These are phyloP conservation scores for Halcyon leucocephala DNA, from an alignment of 2,797 vertebrate genomes.

Conservation along the genomic window DNA sequence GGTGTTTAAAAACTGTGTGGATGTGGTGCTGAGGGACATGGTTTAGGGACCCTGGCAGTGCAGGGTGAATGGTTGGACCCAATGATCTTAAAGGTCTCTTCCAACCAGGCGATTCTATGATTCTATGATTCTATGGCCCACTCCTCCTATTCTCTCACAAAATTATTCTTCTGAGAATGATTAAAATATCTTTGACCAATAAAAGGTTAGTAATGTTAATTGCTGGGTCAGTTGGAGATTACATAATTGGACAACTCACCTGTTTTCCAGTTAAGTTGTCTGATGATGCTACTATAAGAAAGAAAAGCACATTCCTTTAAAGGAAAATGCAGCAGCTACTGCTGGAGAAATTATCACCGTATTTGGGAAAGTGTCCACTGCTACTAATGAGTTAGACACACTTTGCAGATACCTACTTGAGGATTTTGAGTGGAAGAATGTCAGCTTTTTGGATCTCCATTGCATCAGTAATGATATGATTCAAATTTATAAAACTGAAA, in stretches of 20 bases:
- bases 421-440: neutral
- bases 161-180: neutral
- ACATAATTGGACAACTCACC: neutral
- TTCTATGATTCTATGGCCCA: no score
- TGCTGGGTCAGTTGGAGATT: neutral
- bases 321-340: neutral
- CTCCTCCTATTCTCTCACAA: neutral
- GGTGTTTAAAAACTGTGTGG: no score
- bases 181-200: neutral
- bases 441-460: neutral
- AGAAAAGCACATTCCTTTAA: neutral
- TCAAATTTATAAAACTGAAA: neutral
- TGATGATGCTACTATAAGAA: neutral
- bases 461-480: neutral
- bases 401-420: neutral
- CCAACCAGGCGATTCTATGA: no score
- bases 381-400: neutral
- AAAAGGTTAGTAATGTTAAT: neutral
- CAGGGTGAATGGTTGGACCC: no score
- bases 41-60: no score
- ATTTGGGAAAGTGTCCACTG: neutral
- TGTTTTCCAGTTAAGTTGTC: neutral
- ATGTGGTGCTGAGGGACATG: no score
- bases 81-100: no score
- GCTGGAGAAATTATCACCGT: neutral